Conservation (phyloP, 2,113 vertebrate species). For the Morphnarchus princeps region DNA sequence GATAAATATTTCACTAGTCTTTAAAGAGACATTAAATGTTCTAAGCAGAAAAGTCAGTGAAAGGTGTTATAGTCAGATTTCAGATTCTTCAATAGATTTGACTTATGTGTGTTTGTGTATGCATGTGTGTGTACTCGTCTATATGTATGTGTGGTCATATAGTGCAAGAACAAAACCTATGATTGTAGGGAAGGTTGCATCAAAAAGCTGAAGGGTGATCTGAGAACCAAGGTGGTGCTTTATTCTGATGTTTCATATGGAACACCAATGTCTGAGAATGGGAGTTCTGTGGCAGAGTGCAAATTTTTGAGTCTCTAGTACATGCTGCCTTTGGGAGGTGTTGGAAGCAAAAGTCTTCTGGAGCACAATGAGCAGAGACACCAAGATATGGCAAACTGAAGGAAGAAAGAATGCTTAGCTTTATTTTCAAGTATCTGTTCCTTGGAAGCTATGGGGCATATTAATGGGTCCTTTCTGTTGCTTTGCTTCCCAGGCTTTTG, state of each 20-base stretch:
- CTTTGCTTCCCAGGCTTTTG: not conserved
- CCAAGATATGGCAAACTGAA: not conserved
- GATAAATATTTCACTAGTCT: not conserved
- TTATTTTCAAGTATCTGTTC: not conserved
- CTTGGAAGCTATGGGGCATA: not conserved
- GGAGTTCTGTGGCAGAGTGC: not conserved
- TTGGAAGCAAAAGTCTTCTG: not conserved
- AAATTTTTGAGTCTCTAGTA: not conserved
- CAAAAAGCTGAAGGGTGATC: not conserved
- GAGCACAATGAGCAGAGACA: not conserved
- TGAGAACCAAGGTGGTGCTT: not conserved
- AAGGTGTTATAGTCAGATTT: not conserved
- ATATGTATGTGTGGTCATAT: fast-evolving
- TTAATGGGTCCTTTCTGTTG: not conserved
- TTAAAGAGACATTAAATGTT: not conserved
- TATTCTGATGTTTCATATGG: not conserved
- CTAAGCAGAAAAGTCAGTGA: not conserved
- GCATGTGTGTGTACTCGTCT: fast-evolving
- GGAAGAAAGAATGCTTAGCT: not conserved
- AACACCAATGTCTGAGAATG: fast-evolving
- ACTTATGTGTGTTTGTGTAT: not conserved
- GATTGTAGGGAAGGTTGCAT: not conserved
- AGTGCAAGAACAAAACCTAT: not conserved
- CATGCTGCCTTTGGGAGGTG: not conserved
- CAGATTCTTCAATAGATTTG: not conserved